Conservation (phyloP, 2,888 invertebrate genomes). For the Camptogramma bilineatum region DNA sequence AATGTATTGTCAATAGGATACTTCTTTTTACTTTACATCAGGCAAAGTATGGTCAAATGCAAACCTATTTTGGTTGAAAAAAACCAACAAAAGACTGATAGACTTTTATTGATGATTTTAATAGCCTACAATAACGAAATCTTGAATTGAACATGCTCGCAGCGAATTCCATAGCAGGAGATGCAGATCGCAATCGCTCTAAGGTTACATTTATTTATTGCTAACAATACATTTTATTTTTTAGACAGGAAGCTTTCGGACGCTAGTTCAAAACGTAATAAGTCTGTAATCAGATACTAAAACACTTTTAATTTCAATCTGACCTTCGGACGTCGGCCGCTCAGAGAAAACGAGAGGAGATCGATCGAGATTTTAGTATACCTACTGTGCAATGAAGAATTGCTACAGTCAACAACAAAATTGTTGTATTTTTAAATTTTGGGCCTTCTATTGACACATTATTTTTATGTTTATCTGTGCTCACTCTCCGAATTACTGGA, state of each 20-base stretch:
- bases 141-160: not conserved
- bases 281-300: constrained; percentile 79
- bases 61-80: too few relatives aligned
- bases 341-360: constrained; percentile 82
- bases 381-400: constrained; percentile 65
- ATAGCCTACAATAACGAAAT: not conserved
- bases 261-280: constrained; percentile 51
- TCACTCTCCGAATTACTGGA: too few relatives aligned
- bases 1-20: too few relatives aligned
- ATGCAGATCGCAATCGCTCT: constrained; percentile 4
- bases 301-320: constrained; percentile 81
- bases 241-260: constrained; percentile 65
- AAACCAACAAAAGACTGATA: too few relatives aligned
- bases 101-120: not conserved
- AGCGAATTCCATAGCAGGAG: constrained; percentile 5
- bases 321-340: constrained; percentile 80
- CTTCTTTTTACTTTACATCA: too few relatives aligned
- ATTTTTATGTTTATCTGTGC: too few relatives aligned
- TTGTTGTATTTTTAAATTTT: too few relatives aligned
- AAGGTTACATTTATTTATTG: constrained; percentile 28
- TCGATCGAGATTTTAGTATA: constrained; percentile 76
- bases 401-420: constrained; percentile 19
- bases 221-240: constrained; percentile 38
- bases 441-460: too few relatives aligned
- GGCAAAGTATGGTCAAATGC: too few relatives aligned